phyloP scores from a whole-genome alignment of 1,140 invertebrate species.

The Bombus superbus region DNA sequence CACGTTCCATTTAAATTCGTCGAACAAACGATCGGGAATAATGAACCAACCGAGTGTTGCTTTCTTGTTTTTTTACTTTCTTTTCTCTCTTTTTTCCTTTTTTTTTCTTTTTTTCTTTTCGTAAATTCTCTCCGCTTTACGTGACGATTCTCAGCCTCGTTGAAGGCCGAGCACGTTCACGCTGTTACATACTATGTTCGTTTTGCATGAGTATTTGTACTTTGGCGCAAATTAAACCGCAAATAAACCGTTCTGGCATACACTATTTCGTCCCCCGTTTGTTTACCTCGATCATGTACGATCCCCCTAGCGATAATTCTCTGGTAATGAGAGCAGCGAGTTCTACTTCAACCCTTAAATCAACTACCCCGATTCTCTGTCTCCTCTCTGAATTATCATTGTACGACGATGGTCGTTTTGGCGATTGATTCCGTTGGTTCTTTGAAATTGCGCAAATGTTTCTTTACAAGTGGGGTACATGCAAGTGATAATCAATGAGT shows the following conservation, averaged over 20 bases:
- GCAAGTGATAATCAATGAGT: background rate
- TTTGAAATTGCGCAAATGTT: background rate
- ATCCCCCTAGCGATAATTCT: slow-evolving; percentile 9
- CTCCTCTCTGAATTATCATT: background rate
- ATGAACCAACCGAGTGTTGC: slow-evolving; percentile 1
- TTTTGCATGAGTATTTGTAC: slow-evolving; percentile 48
- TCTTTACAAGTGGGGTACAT: background rate
- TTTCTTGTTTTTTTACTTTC: background rate
- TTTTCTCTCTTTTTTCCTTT: no score
- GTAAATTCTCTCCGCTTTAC: background rate
- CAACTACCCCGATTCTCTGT: background rate
- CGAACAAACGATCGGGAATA: background rate
- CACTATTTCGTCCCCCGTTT: slow-evolving; percentile 2
- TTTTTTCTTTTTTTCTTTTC: background rate
- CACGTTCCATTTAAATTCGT: background rate
- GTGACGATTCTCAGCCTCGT: slow-evolving; percentile 21
- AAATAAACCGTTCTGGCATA: slow-evolving; percentile 43
- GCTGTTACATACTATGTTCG: slow-evolving; percentile 38
- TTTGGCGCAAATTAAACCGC: slow-evolving; percentile 46
- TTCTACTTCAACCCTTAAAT: slow-evolving; percentile 23
- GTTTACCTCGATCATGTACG: slow-evolving; percentile 23
- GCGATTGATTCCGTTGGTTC: background rate
- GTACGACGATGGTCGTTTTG: background rate
- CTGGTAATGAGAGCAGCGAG: slow-evolving; percentile 21
- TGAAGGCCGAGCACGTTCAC: slow-evolving; percentile 13